Evolutionary conservation across 1,140 invertebrate genomes (phyloP), one percentile per base, ranked within the genome.

Genomic region (Lepidurus arcticus): DNA sequence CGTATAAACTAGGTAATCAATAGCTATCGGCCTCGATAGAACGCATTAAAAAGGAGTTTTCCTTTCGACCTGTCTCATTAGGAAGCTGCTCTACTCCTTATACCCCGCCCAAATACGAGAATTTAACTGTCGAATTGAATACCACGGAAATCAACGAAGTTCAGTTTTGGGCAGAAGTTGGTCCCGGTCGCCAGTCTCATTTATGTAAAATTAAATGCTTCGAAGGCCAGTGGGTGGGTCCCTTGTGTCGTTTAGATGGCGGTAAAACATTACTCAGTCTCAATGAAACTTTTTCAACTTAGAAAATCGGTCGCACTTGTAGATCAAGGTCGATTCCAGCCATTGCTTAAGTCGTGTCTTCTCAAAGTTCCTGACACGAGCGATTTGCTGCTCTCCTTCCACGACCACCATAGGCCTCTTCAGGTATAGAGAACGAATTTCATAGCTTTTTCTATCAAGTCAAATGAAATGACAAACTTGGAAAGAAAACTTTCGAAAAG

Each of bases 131-230:
- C 16, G 53, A 65, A 65, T 21, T 65, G 6, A 65, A 65, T 16
- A 65, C 53, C 21, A 65, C 53, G 21, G 79, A 78, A 44, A 81
- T 84, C 9, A 80, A 82, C 26, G 84, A 84, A 78, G 82, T 85
- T 7, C 82, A 82, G 81, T 93, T 93, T 84, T 88, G 90, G 13
- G 91, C 90, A 8, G 84, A 90, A 75, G 88, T 92, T 81, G 89
- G 90, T 21, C 89, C 90, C 24, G 83, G 90, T 79, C 88, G 90
- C 78, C 90, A 91, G 83, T 86, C 88, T 78, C 84, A 91, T 24
- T 87, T 92, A 3, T 93, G 92, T 84, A 93, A 93, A 84, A 92
- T 93, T 76, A 92, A 92, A 84, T 93, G 92, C 82, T 89, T 93
- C 73, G 90, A 90, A 81, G 92, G 91, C 73, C 89, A 91, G 82